phyloP scores from a whole-genome alignment of 2,797 vertebrate species.

The Remorina albescens region DNA sequence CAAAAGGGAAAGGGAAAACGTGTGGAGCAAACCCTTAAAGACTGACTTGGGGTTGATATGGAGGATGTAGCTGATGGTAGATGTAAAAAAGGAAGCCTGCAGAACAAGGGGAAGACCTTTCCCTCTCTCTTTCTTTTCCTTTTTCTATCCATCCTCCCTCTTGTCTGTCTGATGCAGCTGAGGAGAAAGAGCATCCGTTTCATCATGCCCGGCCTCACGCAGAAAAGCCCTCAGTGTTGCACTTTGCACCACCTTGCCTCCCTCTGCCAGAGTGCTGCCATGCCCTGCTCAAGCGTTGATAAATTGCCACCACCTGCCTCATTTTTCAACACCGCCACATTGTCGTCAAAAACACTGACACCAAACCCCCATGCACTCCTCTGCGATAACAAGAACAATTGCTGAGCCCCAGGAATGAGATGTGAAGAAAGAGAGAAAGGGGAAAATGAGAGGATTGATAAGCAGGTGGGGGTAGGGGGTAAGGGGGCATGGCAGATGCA shows the following conservation, averaged over 20 bases:
- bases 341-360: conserved; percentile 68
- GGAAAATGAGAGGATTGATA: conserved; percentile 36
- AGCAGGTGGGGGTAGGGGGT: not conserved
- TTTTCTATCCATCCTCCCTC: conserved; percentile 30
- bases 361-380: conserved; percentile 55
- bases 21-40: conserved; percentile 40
- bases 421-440: conserved; percentile 41
- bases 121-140: conserved; percentile 14
- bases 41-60: conserved; percentile 18
- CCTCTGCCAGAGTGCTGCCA: conserved; percentile 42
- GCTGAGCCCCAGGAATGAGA: conserved; percentile 61
- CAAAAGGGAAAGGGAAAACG: conserved; percentile 9
- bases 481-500: too few species aligned
- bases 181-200: conserved; percentile 65
- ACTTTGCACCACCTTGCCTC: conserved; percentile 42
- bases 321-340: conserved; percentile 69
- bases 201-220: conserved; percentile 63
- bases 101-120: conserved; percentile 44
- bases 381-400: conserved; percentile 73
- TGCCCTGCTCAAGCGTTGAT: conserved; percentile 68
- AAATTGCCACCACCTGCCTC: conserved; percentile 74
- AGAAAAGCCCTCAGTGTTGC: conserved; percentile 48
- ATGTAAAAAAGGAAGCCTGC: conserved; percentile 37
- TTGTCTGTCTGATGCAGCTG: conserved; percentile 57
- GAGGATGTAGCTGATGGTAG: conserved; percentile 22